Percentiles rank a stretch among this genome's conserved stretches.
These are phyloP conservation scores for Trichacis sp. DNA, from an alignment of 2,888 invertebrate genomes.

Conservation along the genomic window DNA sequence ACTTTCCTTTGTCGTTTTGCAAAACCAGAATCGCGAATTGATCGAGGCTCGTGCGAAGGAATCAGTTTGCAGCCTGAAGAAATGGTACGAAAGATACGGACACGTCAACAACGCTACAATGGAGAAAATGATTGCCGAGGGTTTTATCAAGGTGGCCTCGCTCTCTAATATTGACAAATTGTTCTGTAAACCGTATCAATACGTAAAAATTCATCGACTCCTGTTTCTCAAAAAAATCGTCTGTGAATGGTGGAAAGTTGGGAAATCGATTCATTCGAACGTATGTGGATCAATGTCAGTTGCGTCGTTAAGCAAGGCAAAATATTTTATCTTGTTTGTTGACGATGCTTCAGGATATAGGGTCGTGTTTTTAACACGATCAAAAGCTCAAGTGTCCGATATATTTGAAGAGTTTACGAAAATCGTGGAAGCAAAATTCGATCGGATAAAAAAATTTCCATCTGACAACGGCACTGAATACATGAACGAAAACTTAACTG, in stretches of 20 bases:
- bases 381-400: too few relatives aligned
- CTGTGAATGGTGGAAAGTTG: neutral
- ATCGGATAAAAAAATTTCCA: too few relatives aligned
- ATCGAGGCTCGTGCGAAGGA: slow-evolving; percentile 18
- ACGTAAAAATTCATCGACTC: slow-evolving; percentile 19
- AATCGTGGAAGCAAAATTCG: too few relatives aligned
- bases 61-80: slow-evolving; percentile 5
- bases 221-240: neutral
- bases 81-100: slow-evolving; percentile 43
- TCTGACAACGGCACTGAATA: too few relatives aligned
- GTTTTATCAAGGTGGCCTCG: slow-evolving; percentile 1
- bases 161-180: slow-evolving; percentile 8
- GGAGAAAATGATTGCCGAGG: neutral
- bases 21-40: neutral
- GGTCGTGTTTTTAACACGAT: too few relatives aligned
- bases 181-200: slow-evolving; percentile 27
- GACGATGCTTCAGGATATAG: too few relatives aligned
- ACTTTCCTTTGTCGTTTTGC: neutral
- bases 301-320: slow-evolving; percentile 34
- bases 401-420: too few relatives aligned
- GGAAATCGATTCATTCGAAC: slow-evolving; percentile 35
- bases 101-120: slow-evolving; percentile 29
- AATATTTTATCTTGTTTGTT: too few relatives aligned
- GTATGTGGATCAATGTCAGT: slow-evolving; percentile 45
- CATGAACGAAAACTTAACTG: too few relatives aligned